phyloP scores from a whole-genome alignment of 2,113 vertebrate species.

The Neolamprologus sp. region DNA sequence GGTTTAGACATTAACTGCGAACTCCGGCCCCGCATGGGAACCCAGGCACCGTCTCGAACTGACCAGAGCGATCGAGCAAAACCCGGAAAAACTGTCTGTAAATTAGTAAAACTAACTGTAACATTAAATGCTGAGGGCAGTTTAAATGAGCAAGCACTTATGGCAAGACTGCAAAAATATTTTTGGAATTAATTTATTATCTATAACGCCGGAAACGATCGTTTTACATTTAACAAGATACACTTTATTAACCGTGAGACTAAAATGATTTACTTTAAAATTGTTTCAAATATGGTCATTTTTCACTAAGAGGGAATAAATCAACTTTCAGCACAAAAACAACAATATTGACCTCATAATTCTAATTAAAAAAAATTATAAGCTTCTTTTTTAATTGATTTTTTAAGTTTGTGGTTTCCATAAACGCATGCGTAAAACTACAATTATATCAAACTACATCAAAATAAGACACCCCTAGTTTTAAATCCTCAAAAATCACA shows the following conservation, averaged over 20 bases:
- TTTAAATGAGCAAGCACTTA: neutral
- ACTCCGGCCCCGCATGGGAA: conserved; percentile 31
- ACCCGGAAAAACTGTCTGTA: neutral
- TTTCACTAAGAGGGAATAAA: neutral
- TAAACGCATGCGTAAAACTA: neutral
- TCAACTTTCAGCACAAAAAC: neutral
- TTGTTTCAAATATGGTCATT: neutral
- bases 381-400: neutral
- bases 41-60: neutral
- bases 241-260: neutral
- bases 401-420: neutral
- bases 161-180: neutral
- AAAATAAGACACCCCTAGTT: neutral
- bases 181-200: neutral
- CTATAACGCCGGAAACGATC: neutral
- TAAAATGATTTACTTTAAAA: neutral
- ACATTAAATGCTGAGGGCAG: neutral
- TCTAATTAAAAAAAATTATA: rapidly evolving
- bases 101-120: neutral
- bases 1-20: conserved; percentile 70
- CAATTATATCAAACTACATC: neutral
- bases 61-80: neutral
- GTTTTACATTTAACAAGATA: neutral
- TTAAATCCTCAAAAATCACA: neutral
- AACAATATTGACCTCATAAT: neutral